Percentiles rank a stretch among this genome's conserved stretches.
phyloP scores from a whole-genome alignment of 2,797 vertebrate species.

The Gouania willdenowi region DNA sequence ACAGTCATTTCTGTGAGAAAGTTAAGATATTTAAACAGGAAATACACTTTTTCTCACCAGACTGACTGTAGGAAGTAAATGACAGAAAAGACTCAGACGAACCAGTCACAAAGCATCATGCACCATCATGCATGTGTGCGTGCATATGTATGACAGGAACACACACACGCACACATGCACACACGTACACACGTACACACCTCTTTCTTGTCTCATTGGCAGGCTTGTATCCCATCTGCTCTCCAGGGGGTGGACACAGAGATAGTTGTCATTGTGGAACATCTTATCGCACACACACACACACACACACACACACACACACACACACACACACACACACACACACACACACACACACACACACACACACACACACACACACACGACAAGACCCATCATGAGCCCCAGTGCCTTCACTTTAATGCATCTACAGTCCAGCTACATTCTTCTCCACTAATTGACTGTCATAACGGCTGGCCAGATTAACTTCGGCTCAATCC shows the following conservation, averaged over 20 bases:
- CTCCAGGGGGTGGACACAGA: constrained; percentile 68
- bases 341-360: constrained; percentile 14
- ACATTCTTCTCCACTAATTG: constrained; percentile 79
- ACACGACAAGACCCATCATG: constrained; percentile 7
- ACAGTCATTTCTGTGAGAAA: too few species aligned
- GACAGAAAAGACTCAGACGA: constrained; percentile 17
- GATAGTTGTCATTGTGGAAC: constrained; percentile 70
- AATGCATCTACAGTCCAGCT: constrained; percentile 40
- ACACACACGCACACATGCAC: constrained; percentile 9
- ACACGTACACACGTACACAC: constrained; percentile 36
- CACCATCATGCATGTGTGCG: constrained; percentile 40
- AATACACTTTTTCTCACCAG: constrained; percentile 21
- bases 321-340: constrained; percentile 5
- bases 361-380: constrained; percentile 20
- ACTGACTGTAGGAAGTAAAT: constrained; percentile 24
- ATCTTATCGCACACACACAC: constrained; percentile 43
- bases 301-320: constrained; percentile 16
- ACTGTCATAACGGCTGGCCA: constrained; percentile 73
- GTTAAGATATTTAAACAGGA: too few species aligned
- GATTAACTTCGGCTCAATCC: constrained; percentile 76
- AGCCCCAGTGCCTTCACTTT: constrained; percentile 38
- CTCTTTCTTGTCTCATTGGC: constrained; percentile 67
- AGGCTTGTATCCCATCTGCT: constrained; percentile 71
- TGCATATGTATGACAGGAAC: constrained; percentile 37
- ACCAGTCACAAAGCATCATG: constrained; percentile 9